phyloP scores from a whole-genome alignment of 2,113 vertebrate species.

The Callithrix jacchus region DNA sequence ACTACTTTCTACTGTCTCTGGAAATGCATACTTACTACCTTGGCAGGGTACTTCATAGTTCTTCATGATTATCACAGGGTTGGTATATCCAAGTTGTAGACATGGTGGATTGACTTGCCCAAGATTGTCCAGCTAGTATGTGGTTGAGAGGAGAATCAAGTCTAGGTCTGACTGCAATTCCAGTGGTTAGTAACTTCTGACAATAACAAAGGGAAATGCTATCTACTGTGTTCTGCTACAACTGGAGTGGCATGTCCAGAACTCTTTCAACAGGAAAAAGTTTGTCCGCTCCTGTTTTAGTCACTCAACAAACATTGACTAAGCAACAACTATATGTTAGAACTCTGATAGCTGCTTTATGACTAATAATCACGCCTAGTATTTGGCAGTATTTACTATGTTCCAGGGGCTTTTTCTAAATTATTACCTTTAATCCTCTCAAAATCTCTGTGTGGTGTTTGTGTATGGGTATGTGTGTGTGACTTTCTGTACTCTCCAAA shows the following conservation, averaged over 20 bases:
- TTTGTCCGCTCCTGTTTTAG: neutral
- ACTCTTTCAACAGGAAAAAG: neutral
- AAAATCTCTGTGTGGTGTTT: neutral
- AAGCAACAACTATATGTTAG: neutral
- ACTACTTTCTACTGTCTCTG: neutral
- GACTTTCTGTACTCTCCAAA: neutral
- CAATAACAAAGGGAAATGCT: neutral
- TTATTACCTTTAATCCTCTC: neutral
- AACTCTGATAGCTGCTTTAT: neutral
- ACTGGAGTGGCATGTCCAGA: neutral
- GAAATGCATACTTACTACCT: neutral
- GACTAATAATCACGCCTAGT: neutral
- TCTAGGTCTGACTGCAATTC: neutral
- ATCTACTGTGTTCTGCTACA: neutral
- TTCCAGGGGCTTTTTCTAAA: neutral
- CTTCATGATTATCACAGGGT: neutral
- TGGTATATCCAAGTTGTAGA: neutral
- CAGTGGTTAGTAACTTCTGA: neutral
- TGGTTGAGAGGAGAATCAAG: neutral
- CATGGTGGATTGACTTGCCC: rapidly evolving
- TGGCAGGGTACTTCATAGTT: neutral
- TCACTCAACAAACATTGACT: neutral
- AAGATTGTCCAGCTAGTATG: neutral
- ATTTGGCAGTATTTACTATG: neutral
- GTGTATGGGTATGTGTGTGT: too few species aligned